These are phyloP conservation scores for Trissolcus basalis DNA, from an alignment of 1,140 invertebrate genomes.

Conservation along the genomic window DNA sequence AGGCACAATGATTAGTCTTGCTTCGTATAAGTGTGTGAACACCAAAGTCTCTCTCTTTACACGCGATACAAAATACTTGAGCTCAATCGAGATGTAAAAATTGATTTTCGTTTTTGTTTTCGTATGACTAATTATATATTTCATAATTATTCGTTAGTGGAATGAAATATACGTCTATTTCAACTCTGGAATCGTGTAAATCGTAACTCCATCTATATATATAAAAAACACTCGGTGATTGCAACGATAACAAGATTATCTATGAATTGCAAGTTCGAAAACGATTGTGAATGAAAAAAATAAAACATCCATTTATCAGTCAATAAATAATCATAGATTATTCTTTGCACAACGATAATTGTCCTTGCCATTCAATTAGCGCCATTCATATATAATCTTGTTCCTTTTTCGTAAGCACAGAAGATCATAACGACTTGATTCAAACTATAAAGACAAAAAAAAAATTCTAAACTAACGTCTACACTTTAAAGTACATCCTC, in stretches of 20 bases:
- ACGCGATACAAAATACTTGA: not conserved
- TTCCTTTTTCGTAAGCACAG: not conserved
- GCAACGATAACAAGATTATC: not conserved
- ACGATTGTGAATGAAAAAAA: too few species aligned
- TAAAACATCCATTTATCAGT: too few species aligned
- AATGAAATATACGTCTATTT: not conserved
- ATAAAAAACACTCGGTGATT: not conserved
- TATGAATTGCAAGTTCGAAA: too few species aligned
- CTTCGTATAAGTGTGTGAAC: slow-evolving; percentile 36
- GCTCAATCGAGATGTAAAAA: not conserved
- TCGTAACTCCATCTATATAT: not conserved
- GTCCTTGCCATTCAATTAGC: not conserved
- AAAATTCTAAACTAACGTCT: slow-evolving; percentile 11
- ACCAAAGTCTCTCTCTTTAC: slow-evolving; percentile 7
- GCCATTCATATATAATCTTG: slow-evolving; percentile 35
- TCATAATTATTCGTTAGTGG: not conserved
- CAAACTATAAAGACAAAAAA: slow-evolving; percentile 1
- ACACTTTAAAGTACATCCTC: slow-evolving; percentile 33
- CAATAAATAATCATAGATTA: too few species aligned
- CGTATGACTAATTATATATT: not conserved
- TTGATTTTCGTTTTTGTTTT: too few species aligned
- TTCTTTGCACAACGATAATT: not conserved
- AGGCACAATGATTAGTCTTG: slow-evolving; percentile 52
- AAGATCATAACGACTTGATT: not conserved
- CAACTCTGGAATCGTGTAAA: not conserved